phyloP scores from a whole-genome alignment of 2,113 vertebrate genomes.

The Urocitellus parryii region DNA sequence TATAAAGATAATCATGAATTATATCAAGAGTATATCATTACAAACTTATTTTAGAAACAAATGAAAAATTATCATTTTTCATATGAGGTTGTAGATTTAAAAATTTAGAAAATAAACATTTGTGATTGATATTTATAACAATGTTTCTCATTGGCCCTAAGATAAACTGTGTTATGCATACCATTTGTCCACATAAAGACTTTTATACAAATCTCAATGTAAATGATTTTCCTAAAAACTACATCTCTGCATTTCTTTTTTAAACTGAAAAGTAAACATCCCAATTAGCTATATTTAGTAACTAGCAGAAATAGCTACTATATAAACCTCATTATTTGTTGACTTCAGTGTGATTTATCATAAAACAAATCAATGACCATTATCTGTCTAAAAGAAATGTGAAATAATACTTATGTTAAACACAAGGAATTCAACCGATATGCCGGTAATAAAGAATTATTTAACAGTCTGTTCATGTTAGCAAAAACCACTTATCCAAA shows the following conservation, averaged over 20 bases:
- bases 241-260: slow-evolving; percentile 49
- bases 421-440: not conserved
- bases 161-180: not conserved
- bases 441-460: not conserved
- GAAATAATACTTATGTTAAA: slow-evolving; percentile 31
- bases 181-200: not conserved
- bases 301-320: slow-evolving; percentile 26
- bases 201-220: slow-evolving; percentile 49
- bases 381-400: not conserved
- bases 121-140: slow-evolving; percentile 24
- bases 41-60: slow-evolving; percentile 54
- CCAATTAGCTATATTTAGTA: slow-evolving; percentile 21
- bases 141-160: slow-evolving; percentile 4
- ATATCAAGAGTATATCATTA: slow-evolving; percentile 22
- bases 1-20: slow-evolving; percentile 9
- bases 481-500: slow-evolving; percentile 31
- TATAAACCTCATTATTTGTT: slow-evolving; percentile 54
- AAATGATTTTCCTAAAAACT: slow-evolving; percentile 49
- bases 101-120: slow-evolving; percentile 53
- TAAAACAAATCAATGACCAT: slow-evolving; percentile 39
- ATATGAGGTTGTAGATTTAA: not conserved
- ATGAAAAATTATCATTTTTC: not conserved
- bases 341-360: slow-evolving; percentile 52
- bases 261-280: slow-evolving; percentile 53
- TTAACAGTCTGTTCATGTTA: slow-evolving; percentile 42